phyloP scores from a whole-genome alignment of 2,797 vertebrate species.

The Leucoraja ocellata region DNA sequence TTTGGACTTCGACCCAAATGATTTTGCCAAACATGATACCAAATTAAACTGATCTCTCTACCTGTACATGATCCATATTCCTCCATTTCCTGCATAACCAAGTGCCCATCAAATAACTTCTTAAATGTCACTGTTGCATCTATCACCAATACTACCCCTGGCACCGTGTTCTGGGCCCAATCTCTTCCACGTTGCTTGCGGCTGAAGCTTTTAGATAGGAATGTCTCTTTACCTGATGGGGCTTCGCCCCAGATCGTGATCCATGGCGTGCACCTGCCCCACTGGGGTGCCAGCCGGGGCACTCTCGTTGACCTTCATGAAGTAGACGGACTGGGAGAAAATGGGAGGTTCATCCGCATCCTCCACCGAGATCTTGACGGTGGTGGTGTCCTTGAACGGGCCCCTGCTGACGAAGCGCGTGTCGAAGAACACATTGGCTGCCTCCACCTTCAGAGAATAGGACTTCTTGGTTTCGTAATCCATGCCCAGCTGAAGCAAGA shows the following conservation, averaged over 20 bases:
- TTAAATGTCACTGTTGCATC: no score
- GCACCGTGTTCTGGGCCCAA: no score
- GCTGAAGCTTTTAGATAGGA: slow-evolving; percentile 40
- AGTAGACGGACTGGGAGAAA: slow-evolving; percentile 77
- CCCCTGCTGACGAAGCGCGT: slow-evolving; percentile 69
- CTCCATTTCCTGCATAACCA: no score
- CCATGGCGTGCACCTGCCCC: slow-evolving; percentile 78
- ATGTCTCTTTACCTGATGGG: slow-evolving; percentile 68
- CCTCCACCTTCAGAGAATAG: slow-evolving; percentile 87
- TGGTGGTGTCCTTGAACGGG: slow-evolving; percentile 89
- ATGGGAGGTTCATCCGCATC: slow-evolving; percentile 90
- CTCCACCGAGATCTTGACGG: slow-evolving; percentile 80
- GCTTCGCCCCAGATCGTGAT: slow-evolving; percentile 76
- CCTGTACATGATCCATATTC: no score
- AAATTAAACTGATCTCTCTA: no score
- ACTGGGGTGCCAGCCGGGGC: slow-evolving; percentile 81
- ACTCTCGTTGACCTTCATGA: slow-evolving; percentile 87
- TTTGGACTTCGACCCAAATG: no score
- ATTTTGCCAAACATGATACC: no score
- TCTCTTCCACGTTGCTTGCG: no score
- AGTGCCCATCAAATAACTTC: no score
- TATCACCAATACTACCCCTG: no score
- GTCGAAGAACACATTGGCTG: slow-evolving; percentile 76
- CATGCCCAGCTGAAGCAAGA: slow-evolving; percentile 71
- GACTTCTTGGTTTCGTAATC: slow-evolving; percentile 87